A percentile compares a stretch with the other conserved stretches of the same genome.
Evolutionary conservation across 1,140 invertebrate genomes (phyloP).

Genomic region (Patella vulgata): DNA sequence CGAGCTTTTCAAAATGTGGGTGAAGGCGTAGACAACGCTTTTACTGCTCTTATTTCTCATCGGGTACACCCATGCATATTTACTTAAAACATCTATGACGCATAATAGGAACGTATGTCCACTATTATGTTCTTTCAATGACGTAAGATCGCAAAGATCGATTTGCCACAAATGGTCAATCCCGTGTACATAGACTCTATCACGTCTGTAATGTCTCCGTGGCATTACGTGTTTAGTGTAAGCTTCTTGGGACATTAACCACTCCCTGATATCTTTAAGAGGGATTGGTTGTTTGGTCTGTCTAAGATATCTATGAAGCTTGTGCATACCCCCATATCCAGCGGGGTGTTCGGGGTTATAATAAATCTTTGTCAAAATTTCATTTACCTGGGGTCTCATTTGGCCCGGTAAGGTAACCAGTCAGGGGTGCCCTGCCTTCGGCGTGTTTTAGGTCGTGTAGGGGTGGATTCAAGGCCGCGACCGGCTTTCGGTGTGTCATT

Average conservation of each 20-base stretch:
- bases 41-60: conserved; percentile 67
- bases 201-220: conserved; percentile 11
- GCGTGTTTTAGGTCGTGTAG: no score
- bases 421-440: no score
- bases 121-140: conserved; percentile 58
- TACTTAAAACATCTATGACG: conserved; percentile 68
- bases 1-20: conserved; percentile 32
- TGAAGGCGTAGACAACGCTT: conserved; percentile 38
- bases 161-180: conserved; percentile 63
- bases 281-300: no score
- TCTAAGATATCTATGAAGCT: no score
- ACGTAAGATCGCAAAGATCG: conserved; percentile 58
- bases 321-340: conserved; percentile 14
- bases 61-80: conserved; percentile 65
- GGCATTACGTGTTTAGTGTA: conserved; percentile 27
- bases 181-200: conserved; percentile 21
- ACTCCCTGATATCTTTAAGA: conserved; percentile 2
- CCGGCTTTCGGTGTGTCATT: no score
- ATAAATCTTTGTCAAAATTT: neutral
- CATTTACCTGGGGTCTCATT: no score
- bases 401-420: no score
- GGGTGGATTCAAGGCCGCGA: no score
- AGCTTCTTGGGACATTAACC: conserved; percentile 24
- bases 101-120: conserved; percentile 66
- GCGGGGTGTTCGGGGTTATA: conserved; percentile 1